phyloP scores from a whole-genome alignment of 2,113 vertebrate species.

The Barnardius zonarius region DNA sequence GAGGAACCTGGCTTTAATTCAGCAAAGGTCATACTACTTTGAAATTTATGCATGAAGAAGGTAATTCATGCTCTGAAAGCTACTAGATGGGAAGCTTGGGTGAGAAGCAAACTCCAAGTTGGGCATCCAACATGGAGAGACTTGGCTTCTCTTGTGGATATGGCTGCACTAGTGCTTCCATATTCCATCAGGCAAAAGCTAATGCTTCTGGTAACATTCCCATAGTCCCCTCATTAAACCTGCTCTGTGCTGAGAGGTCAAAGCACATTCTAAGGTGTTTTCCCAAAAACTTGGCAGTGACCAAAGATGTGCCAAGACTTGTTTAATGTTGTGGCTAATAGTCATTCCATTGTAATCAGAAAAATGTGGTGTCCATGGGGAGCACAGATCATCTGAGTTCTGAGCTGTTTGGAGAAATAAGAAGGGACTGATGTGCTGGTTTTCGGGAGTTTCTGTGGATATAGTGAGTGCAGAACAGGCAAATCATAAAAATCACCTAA shows the following conservation, averaged over 20 bases:
- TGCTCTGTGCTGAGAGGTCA: neutral
- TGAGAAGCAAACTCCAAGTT: neutral
- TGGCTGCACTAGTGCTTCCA: accelerated
- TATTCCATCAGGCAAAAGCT: neutral
- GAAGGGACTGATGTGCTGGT: neutral
- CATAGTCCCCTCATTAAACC: neutral
- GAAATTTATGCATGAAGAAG: neutral
- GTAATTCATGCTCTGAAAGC: neutral
- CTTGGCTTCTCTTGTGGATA: accelerated
- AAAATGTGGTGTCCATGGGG: accelerated
- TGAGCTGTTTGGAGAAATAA: neutral
- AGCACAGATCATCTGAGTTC: neutral
- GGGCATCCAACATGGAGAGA: accelerated
- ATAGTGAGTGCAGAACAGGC: neutral
- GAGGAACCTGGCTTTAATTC: neutral
- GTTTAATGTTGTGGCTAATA: neutral
- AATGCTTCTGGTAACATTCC: neutral
- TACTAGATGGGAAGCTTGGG: neutral
- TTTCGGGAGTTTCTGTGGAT: neutral
- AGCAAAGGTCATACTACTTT: accelerated
- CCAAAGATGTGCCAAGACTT: neutral
- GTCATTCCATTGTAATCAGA: neutral
- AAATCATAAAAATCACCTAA: neutral
- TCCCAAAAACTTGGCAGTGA: neutral
- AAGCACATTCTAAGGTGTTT: neutral